Conservation (phyloP, 2,113 vertebrate genomes). For the Myocastor coypus region DNA sequence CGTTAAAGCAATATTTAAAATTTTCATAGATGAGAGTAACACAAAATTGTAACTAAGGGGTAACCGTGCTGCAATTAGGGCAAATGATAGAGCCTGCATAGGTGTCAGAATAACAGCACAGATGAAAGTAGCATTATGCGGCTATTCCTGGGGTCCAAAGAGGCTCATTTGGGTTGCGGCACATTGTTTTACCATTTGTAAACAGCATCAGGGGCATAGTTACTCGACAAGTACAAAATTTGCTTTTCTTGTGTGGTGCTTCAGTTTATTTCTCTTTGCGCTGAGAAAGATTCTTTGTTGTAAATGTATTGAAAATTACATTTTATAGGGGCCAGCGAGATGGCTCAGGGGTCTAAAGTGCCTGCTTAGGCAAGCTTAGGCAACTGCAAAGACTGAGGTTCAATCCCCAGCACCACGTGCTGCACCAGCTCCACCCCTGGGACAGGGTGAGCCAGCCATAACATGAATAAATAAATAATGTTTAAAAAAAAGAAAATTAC, state of each 20-base stretch:
- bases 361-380: too few relatives aligned
- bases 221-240: background rate
- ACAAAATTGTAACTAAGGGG: background rate
- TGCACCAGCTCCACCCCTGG: too few relatives aligned
- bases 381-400: too few relatives aligned
- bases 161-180: background rate
- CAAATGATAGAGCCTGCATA: accelerated
- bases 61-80: background rate
- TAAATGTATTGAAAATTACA: background rate
- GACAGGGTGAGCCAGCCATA: too few relatives aligned
- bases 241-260: background rate
- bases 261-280: background rate
- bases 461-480: too few relatives aligned
- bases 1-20: background rate
- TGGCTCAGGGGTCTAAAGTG: too few relatives aligned
- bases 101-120: background rate
- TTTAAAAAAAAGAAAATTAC: background rate
- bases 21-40: background rate
- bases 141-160: background rate
- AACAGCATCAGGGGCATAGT: background rate
- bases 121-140: background rate
- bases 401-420: too few relatives aligned
- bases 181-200: background rate
- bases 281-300: background rate
- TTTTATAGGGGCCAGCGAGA: background rate